Evolutionary conservation across 1,140 invertebrate species (phyloP), one percentile per base, ranked within the genome.

Genomic region (Venustaconcha ellipsiformis): DNA sequence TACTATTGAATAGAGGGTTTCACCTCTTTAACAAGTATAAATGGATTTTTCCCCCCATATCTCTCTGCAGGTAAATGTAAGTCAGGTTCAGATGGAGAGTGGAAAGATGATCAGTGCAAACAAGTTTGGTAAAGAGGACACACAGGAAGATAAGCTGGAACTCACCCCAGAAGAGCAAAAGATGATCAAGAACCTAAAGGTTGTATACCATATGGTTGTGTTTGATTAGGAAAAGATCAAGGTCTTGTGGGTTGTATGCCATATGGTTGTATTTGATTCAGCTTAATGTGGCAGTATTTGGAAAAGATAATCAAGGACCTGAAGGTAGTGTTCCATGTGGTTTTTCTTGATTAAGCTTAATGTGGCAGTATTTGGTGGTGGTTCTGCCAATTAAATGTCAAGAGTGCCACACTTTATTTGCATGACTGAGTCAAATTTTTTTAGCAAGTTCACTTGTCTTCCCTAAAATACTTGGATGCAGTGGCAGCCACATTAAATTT

Each of bases 91-190:
- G 93, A 76, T 89, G 94, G 63, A 94, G 12, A 94, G 93, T 71
- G 95, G 94, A 0, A 95, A 94, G 89, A 96, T 96, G 92, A 96
- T 97, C 74, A 92, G 92, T 48, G 96, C 97, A 0, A 92, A 92
- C 57, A 95, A 95, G 79, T 96, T 94, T 90, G 96, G 95, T 26
- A 86, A 89, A 79, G 93, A 72, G 17, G 91, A 92, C 68, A 89
- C 87, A 26, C 91, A 92, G 20, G 88, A 88, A 1, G 86, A 97
- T 14, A 93, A 94, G 67, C 67, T 89, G 37, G 84, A 87, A 73
- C 92, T 97, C n/a, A 95, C 93, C 0, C 91, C 93, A 2, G 94
- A 96, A 78, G 97, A 99, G 87, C 90, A 93, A 76, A 88, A 90
- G 48, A 92, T 94, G 70, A 90, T 93, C 1, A 90, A 93, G 55